phyloP scores from a whole-genome alignment of 2,888 invertebrate species.

The Stenchaetothrips biformis region DNA sequence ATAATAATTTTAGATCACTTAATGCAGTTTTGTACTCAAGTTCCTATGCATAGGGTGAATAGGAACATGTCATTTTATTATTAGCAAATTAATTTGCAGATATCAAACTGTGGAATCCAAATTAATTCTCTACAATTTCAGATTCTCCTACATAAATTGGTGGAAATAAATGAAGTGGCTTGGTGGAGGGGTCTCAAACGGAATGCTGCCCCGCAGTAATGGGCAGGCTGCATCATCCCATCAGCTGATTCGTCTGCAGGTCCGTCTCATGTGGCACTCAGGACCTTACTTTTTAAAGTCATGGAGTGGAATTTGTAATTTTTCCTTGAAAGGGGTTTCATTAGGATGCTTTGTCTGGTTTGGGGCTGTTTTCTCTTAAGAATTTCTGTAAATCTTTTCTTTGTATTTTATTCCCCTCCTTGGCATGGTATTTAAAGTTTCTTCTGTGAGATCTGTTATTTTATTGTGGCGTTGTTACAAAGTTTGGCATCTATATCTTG shows the following conservation, averaged over 20 bases:
- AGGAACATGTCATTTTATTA: neutral
- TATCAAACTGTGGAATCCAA: neutral
- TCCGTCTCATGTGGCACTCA: constrained; percentile 32
- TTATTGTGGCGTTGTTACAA: constrained; percentile 18
- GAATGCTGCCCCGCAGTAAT: constrained; percentile 41
- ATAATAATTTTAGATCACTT: no score
- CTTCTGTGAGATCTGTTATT: constrained; percentile 1
- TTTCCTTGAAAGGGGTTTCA: no score
- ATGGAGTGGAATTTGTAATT: neutral
- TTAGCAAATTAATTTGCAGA: neutral
- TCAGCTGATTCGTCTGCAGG: constrained; percentile 39
- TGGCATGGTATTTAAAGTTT: neutral
- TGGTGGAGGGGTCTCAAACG: constrained; percentile 40
- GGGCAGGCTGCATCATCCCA: constrained; percentile 38
- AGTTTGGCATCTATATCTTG: constrained; percentile 24
- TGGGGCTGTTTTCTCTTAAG: no score
- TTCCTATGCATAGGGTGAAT: no score
- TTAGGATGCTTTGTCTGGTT: no score
- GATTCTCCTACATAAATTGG: constrained; percentile 6
- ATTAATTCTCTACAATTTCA: constrained; percentile 25
- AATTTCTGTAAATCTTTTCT: neutral
- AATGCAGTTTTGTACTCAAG: no score
- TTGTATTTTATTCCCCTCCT: neutral
- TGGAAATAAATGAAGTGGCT: constrained; percentile 42
- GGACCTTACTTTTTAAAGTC: neutral